phyloP scores from a whole-genome alignment of 2,888 invertebrate species.

The Rhagonycha fulva region DNA sequence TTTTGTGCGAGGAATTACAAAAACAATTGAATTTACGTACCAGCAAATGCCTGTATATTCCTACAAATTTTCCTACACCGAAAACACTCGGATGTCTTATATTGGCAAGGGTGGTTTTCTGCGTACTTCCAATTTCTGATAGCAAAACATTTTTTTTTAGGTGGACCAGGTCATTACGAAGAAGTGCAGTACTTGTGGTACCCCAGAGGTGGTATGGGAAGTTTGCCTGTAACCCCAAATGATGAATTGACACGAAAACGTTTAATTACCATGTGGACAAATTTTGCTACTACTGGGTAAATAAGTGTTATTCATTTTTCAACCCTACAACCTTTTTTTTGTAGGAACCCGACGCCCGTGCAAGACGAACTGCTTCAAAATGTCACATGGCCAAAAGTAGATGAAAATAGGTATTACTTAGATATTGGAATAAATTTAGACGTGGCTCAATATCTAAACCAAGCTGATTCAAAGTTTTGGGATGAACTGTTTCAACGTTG shows the following conservation, averaged over 20 bases:
- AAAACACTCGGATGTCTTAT: neutral
- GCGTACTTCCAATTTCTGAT: neutral
- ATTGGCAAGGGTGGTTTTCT: neutral
- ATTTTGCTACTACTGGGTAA: constrained; percentile 13
- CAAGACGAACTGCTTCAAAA: constrained; percentile 7
- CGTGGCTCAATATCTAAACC: constrained; percentile 28
- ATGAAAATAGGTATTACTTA: constrained; percentile 32
- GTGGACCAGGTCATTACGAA: constrained; percentile 12
- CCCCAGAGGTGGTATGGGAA: neutral
- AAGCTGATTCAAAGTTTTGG: constrained; percentile 34
- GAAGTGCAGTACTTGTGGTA: neutral
- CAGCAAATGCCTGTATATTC: neutral
- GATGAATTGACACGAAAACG: neutral
- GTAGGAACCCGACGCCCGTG: constrained; percentile 9
- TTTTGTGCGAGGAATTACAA: constrained; percentile 10
- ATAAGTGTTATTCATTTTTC: constrained; percentile 2
- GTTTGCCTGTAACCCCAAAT: neutral
- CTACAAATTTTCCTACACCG: constrained; percentile 9
- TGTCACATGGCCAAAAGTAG: constrained; percentile 9
- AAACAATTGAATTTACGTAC: constrained; percentile 4
- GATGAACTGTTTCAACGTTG: constrained; percentile 29
- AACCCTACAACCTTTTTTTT: constrained; percentile 21
- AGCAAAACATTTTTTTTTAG: neutral
- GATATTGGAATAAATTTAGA: constrained; percentile 33
- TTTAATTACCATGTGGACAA: constrained; percentile 10